Percentiles rank a stretch among this genome's conserved stretches.
Evolutionary conservation across 2,888 invertebrate genomes (phyloP).

Genomic region (Tenthredo mesomela): DNA sequence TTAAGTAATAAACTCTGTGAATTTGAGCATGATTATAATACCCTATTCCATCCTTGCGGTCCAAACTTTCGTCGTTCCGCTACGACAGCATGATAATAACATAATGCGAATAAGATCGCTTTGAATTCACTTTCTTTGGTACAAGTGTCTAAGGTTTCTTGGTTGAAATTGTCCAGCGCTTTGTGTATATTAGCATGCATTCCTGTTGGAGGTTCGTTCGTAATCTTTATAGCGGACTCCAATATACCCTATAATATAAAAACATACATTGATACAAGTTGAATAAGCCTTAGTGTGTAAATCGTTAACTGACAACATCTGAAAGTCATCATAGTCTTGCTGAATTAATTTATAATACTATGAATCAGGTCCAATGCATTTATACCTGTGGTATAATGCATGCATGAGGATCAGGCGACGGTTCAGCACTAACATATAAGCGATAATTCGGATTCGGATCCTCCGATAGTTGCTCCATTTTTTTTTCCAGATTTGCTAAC

Average conservation of each 20-base stretch:
- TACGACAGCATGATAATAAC: constrained; percentile 97
- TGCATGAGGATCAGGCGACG: constrained; percentile 84
- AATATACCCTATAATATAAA: constrained; percentile 89
- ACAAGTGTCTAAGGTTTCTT: constrained; percentile 95
- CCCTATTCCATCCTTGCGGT: constrained; percentile 95
- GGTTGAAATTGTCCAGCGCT: constrained; percentile 94
- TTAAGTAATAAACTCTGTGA: neutral
- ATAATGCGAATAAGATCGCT: constrained; percentile 91
- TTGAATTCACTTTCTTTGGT: constrained; percentile 97
- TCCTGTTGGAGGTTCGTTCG: constrained; percentile 97
- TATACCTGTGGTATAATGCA: constrained; percentile 82
- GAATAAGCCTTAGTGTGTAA: neutral
- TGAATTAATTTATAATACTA: neutral
- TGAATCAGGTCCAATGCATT: neutral
- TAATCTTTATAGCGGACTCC: constrained; percentile 96
- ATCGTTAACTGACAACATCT: neutral
- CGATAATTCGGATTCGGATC: constrained; percentile 78
- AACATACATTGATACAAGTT: neutral
- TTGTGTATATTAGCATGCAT: constrained; percentile 97
- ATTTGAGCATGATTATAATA: constrained; percentile 59
- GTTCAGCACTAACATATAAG: constrained; percentile 93
- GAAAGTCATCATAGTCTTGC: neutral
- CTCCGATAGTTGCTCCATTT: constrained; percentile 90
- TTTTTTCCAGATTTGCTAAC: constrained; percentile 93
- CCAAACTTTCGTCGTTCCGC: constrained; percentile 96